Conservation (phyloP, 2,888 invertebrate genomes). For the Liposcelis brunnea region DNA sequence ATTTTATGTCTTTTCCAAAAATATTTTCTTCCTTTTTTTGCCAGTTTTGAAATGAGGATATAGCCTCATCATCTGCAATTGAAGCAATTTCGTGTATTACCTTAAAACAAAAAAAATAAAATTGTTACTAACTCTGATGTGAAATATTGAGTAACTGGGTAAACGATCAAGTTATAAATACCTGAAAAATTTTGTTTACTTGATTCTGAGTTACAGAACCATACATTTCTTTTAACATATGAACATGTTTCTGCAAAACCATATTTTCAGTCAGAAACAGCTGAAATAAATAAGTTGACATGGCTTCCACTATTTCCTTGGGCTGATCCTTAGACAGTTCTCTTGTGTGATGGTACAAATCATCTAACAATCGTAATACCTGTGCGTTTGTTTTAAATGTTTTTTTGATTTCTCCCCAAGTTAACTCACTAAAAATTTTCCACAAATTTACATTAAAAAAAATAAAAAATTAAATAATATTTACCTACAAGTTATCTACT, state of each 20-base stretch:
- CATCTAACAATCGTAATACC: conserved; percentile 25
- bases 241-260: conserved; percentile 38
- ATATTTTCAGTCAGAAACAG: conserved; percentile 41
- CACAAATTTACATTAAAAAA: conserved; percentile 4
- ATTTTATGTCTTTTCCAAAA: conserved; percentile 13
- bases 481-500: conserved; percentile 12
- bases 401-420: conserved; percentile 32
- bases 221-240: conserved; percentile 39
- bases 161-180: conserved; percentile 22
- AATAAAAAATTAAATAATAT: too few relatives aligned
- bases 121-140: too few relatives aligned
- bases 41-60: background rate
- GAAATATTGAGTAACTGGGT: too few relatives aligned
- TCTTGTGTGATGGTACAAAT: conserved; percentile 24
- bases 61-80: conserved; percentile 20
- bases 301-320: conserved; percentile 41
- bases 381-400: conserved; percentile 22
- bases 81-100: conserved; percentile 31
- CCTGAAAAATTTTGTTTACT: conserved; percentile 39
- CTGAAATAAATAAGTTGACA: conserved; percentile 39
- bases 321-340: conserved; percentile 33
- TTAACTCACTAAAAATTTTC: conserved; percentile 27
- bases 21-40: background rate
- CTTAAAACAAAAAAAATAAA: conserved; percentile 22
- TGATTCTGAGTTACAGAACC: conserved; percentile 36